phyloP scores from a whole-genome alignment of 1,140 invertebrate species.

The Zaprionus tsacasi region DNA sequence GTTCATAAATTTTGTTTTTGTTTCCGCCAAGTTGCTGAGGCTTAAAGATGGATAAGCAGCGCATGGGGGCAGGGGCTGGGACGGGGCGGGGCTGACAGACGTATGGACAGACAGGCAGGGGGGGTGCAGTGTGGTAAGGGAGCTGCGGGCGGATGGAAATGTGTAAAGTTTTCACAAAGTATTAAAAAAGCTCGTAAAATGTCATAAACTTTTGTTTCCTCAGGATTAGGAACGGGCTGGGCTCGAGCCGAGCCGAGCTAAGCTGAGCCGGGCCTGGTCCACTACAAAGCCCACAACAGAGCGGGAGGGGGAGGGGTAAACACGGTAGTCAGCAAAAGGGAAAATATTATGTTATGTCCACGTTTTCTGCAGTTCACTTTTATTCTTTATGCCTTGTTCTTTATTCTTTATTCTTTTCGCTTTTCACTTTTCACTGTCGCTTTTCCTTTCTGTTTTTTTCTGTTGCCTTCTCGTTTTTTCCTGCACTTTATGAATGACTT shows the following conservation, averaged over 20 bases:
- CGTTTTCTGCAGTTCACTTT: slow-evolving; percentile 41
- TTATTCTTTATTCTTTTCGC: background rate
- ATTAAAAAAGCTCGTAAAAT: slow-evolving; percentile 72
- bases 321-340: slow-evolving; percentile 32
- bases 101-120: background rate
- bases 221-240: slow-evolving; percentile 48
- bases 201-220: slow-evolving; percentile 67
- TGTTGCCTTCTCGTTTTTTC: background rate
- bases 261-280: slow-evolving; percentile 21
- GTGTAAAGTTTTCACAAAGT: slow-evolving; percentile 65
- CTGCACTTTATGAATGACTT: slow-evolving; percentile 41
- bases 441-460: background rate
- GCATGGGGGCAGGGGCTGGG: background rate
- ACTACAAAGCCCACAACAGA: slow-evolving; percentile 23
- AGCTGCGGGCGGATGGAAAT: slow-evolving; percentile 31
- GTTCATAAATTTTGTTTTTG: slow-evolving; percentile 64
- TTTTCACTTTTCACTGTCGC: slow-evolving; percentile 14
- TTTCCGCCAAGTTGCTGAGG: slow-evolving; percentile 49
- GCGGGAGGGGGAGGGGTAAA: background rate
- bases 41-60: slow-evolving; percentile 56
- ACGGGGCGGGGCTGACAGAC: background rate
- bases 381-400: slow-evolving; percentile 21
- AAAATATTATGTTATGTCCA: slow-evolving; percentile 53
- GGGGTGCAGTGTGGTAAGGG: background rate
- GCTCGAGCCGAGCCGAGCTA: background rate